Evolutionary conservation across 2,113 vertebrate species (phyloP).

Genomic region (Bombycilla garrulus): DNA sequence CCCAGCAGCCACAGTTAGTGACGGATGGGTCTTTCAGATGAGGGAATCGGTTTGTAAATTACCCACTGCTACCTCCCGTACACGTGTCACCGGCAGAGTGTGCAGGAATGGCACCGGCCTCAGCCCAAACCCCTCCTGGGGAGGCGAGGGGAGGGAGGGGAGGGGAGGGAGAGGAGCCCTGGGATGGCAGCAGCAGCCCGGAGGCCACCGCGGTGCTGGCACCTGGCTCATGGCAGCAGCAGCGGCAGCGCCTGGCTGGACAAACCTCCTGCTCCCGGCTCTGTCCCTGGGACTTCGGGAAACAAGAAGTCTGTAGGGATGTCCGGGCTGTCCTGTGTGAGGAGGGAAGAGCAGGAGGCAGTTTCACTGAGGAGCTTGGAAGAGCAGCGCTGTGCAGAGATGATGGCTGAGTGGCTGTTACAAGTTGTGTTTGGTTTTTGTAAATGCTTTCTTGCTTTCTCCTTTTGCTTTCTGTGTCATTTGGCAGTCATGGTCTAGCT

Average conservation of each 20-base stretch:
- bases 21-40: slow-evolving; percentile 80
- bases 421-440: slow-evolving; percentile 74
- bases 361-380: slow-evolving; percentile 67
- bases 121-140: not conserved
- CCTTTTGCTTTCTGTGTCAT: not conserved
- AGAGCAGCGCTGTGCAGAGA: slow-evolving; percentile 68
- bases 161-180: not conserved
- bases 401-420: slow-evolving; percentile 69
- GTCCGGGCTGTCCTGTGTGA: slow-evolving; percentile 63
- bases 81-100: not conserved
- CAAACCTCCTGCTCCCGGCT: not conserved
- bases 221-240: not conserved
- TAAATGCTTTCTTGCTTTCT: not conserved
- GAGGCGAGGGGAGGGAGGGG: not conserved
- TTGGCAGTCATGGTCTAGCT: not conserved
- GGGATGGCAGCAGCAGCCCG: slow-evolving; percentile 18
- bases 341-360: slow-evolving; percentile 64
- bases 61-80: slow-evolving; percentile 24
- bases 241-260: slow-evolving; percentile 11
- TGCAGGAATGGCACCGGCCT: slow-evolving; percentile 36
- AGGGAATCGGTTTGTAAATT: slow-evolving; percentile 60
- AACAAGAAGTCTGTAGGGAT: slow-evolving; percentile 30
- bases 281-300: not conserved
- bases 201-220: slow-evolving; percentile 54
- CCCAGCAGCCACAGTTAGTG: slow-evolving; percentile 77